Conservation (phyloP, 2,888 invertebrate genomes). For the Stictocephala bisonia region DNA sequence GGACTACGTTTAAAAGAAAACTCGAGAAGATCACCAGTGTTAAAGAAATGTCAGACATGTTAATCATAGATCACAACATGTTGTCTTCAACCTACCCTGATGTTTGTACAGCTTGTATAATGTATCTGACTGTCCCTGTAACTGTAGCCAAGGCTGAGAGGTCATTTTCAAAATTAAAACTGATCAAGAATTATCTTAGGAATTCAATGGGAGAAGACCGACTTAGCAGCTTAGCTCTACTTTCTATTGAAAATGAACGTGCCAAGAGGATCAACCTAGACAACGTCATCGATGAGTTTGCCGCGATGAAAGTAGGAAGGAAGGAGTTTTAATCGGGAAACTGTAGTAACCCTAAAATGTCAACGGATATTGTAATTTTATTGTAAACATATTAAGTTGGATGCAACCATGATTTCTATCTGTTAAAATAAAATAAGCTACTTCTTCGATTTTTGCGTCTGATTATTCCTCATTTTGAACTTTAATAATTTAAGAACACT, state of each 20-base stretch:
- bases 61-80: not conserved
- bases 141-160: not conserved
- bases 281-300: not conserved
- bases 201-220: not conserved
- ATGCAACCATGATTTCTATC: no score
- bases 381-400: no score
- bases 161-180: not conserved
- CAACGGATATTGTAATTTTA: no score
- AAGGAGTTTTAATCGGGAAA: no score
- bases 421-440: no score
- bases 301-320: not conserved
- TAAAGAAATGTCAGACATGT: not conserved
- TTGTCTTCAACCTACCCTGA: not conserved
- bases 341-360: no score
- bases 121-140: not conserved
- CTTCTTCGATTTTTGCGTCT: no score
- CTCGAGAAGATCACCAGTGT: not conserved
- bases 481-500: no score
- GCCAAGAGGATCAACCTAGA: not conserved
- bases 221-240: not conserved
- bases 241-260: not conserved
- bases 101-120: constrained; percentile 13
- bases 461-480: no score
- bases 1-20: not conserved
- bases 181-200: not conserved